phyloP scores from a whole-genome alignment of 2,113 vertebrate genomes.

The Pachypanchax playfairii region DNA sequence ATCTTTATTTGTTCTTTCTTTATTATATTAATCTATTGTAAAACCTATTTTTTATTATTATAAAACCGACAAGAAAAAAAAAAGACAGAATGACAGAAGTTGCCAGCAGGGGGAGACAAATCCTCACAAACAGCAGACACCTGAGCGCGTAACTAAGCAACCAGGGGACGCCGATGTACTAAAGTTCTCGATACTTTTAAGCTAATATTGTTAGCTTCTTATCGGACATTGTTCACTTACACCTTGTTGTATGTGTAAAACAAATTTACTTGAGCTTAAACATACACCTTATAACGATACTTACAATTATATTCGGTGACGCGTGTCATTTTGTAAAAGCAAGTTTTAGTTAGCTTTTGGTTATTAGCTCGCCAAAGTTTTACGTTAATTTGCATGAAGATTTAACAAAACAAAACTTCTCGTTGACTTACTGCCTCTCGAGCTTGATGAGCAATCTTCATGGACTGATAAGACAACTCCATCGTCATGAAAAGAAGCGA shows the following conservation, averaged over 20 bases:
- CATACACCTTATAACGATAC: not conserved
- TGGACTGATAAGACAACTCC: slow-evolving; percentile 83
- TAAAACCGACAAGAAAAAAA: too few relatives aligned
- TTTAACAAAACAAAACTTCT: fast-evolving
- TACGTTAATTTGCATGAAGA: not conserved
- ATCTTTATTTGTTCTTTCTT: too few relatives aligned
- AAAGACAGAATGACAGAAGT: not conserved
- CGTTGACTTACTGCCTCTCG: slow-evolving; percentile 83
- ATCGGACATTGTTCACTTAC: not conserved
- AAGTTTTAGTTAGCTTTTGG: slow-evolving; percentile 1
- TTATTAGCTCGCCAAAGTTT: not conserved
- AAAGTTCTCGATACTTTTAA: not conserved
- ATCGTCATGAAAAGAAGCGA: slow-evolving; percentile 60
- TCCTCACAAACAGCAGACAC: not conserved
- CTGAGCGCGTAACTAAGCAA: slow-evolving; percentile 58
- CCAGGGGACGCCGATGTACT: slow-evolving; percentile 33
- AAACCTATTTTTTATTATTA: too few relatives aligned
- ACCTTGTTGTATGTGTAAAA: not conserved
- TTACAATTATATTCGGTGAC: too few relatives aligned
- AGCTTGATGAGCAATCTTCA: slow-evolving; percentile 77
- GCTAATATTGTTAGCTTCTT: slow-evolving; percentile 7
- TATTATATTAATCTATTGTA: too few relatives aligned
- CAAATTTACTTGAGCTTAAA: not conserved
- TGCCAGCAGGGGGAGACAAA: slow-evolving; percentile 63
- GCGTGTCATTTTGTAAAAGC: not conserved